These are phyloP conservation scores for Drosophila bipectinata DNA, from an alignment of 1,140 invertebrate species.

Conservation along the genomic window DNA sequence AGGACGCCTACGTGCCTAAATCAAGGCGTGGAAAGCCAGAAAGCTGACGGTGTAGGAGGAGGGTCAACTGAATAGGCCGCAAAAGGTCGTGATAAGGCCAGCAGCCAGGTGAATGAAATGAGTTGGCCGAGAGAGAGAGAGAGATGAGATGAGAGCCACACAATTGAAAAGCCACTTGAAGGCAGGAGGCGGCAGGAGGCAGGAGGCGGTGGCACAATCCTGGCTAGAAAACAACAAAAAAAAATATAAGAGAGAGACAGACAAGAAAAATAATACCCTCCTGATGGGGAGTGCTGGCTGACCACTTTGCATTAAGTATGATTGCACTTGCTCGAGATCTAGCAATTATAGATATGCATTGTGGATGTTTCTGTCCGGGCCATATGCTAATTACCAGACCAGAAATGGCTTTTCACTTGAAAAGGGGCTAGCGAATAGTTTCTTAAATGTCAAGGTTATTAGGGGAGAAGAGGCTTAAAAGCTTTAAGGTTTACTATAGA, in stretches of 20 bases:
- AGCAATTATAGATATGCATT: conserved; percentile 58
- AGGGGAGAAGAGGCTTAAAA: neutral
- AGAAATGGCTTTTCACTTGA: neutral
- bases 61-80: conserved; percentile 38
- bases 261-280: neutral
- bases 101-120: conserved; percentile 41
- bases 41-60: neutral
- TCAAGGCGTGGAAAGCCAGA: conserved; percentile 9
- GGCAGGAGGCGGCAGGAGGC: neutral
- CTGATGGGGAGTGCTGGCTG: neutral
- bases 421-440: neutral
- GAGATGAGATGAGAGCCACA: conserved; percentile 28
- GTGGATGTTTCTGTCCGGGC: conserved; percentile 25
- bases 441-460: neutral
- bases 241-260: neutral
- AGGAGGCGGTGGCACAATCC: neutral
- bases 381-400: conserved; percentile 28
- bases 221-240: conserved; percentile 4
- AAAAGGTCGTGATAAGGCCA: conserved; percentile 61
- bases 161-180: conserved; percentile 38
- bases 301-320: conserved; percentile 52
- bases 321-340: conserved; percentile 52
- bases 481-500: too few species aligned
- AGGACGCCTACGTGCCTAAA: conserved; percentile 61
- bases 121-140: conserved; percentile 17